Base-by-base conservation (phyloP, 2,888 invertebrate species). In the Eupeodes luniger region DNA sequence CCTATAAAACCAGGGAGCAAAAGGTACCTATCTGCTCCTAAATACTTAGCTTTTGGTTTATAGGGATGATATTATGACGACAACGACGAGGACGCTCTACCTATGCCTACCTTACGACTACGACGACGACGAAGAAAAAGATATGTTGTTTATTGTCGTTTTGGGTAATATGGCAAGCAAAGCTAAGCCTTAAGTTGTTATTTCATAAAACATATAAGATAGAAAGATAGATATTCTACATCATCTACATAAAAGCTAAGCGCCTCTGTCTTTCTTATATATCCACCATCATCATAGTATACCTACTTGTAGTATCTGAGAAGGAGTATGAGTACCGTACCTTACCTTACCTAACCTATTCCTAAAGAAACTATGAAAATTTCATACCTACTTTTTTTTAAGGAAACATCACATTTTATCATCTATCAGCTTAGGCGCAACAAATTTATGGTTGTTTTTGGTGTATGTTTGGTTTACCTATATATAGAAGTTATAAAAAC, bases 331-430 rank as follows among this genome's bases (percentile, higher is more conserved):
- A 2, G 27, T n/a, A n/a, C n/a, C 0, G 27, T 19, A 19, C 27
- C 27, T 27, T 1, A 27, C 27, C 27, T 27, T 2, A 27, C 27
- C 27, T 27, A 27, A 27, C 27, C 40, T 40, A 27, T 40, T 4
- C 9, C 40, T 40, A 40, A 34, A 57, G 55, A 14, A 36, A 11
- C 19, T 59, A 70, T 61, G 62, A 64, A 67, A 69, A 61, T 47
- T 81, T 75, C 44, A 62, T 70, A 19, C 40, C 47, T 61, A 49
- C 34, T 59, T 47, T 47, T 47, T 10, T 47, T 47, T 9, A 44
- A 40, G 59, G 34, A 81, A 61, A 70, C 53, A 76, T 75, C 76
- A 85, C 75, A 80, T 80, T 72, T 59, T 69, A 85, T 85, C 75
- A 64, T 61, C 49, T 80, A 49, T 49, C 66, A 64, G 57, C 70